Base-by-base conservation (phyloP, 37 sponge, comb jelly and placozoan genomes). In the Agelas oroides region DNA sequence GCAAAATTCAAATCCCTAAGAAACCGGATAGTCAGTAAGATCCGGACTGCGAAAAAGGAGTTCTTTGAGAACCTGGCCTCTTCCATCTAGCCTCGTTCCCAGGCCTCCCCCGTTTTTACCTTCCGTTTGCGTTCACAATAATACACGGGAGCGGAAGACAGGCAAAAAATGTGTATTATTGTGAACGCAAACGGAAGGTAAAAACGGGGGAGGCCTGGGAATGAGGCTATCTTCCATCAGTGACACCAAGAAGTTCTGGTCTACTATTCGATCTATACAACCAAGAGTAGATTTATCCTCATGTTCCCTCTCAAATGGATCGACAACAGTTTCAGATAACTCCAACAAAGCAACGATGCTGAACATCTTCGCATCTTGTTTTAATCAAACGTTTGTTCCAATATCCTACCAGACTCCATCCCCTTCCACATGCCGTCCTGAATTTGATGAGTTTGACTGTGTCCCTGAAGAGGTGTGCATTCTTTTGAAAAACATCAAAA, bases 281-380 rank as follows among this genome's bases (percentile, higher is more conserved):
- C 24, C 24, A 25, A 14, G 13, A 13, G 14, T 14, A 14, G 14
- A 13, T n/a, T 15, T 25, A 24, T 19, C 24, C 23, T 19, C 28
- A 24, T n/a, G 13, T n/a, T 65, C 67, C 23, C 13, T 65, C 24
- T 65, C 24, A 14, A 56, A 56, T 56, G 58, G 58, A 19, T 19
- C 58, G 17, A 56, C 18, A 15, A 73, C 28, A 52, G 55, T 54
- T 46, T 52, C 52, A 46, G 25, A 60, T 60, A 31, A 76, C 32
- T 33, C 35, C 21, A 62, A 59, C 31, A 76, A 76, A 33, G 59
- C 61, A 28, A 35, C 24, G 19, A 28, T 76, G 19, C 77, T 76
- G 20, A 76, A 76, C 59, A 33, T 60, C 62, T 76, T 76, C 59
- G 77, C 61, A 35, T 60, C 60, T 18, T 56, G 59, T 59, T 76